Evolutionary conservation across 2,888 invertebrate genomes (phyloP).

Genomic region (Ennomos erosarius): DNA sequence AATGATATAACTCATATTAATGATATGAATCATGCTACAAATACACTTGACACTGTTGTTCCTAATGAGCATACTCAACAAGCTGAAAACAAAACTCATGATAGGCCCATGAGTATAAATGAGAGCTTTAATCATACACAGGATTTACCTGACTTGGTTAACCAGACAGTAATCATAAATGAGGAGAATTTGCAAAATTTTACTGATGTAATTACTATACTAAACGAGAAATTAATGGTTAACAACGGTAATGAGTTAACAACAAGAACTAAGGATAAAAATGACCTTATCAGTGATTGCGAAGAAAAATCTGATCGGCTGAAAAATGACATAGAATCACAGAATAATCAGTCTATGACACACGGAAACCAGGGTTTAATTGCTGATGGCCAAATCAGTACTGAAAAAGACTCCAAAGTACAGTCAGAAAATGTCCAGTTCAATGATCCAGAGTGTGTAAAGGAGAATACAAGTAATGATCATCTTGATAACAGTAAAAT

Average conservation of each 20-base stretch:
- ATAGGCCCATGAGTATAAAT: conserved; percentile 40
- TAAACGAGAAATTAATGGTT: conserved; percentile 23
- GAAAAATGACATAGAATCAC: background rate
- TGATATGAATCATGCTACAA: conserved; percentile 3
- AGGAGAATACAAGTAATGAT: background rate
- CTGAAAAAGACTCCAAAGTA: background rate
- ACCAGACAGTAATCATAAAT: conserved; percentile 37
- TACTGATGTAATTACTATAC: conserved; percentile 41
- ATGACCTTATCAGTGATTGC: background rate
- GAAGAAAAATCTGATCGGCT: background rate
- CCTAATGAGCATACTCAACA: background rate
- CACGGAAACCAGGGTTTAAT: conserved; percentile 1
- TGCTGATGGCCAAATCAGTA: background rate
- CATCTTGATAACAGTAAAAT: conserved; percentile 2
- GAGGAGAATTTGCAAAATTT: conserved; percentile 8
- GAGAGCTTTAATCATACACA: conserved; percentile 31
- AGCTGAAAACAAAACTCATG: conserved; percentile 6
- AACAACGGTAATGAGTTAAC: background rate
- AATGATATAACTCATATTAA: conserved; percentile 23
- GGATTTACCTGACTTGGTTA: conserved; percentile 47
- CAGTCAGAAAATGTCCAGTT: background rate
- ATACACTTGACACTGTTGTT: background rate
- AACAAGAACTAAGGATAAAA: background rate
- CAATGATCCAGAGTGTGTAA: background rate
- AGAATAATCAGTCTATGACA: background rate